Base-by-base conservation (phyloP, 2,888 invertebrate genomes). In the Incurvaria masculella region DNA sequence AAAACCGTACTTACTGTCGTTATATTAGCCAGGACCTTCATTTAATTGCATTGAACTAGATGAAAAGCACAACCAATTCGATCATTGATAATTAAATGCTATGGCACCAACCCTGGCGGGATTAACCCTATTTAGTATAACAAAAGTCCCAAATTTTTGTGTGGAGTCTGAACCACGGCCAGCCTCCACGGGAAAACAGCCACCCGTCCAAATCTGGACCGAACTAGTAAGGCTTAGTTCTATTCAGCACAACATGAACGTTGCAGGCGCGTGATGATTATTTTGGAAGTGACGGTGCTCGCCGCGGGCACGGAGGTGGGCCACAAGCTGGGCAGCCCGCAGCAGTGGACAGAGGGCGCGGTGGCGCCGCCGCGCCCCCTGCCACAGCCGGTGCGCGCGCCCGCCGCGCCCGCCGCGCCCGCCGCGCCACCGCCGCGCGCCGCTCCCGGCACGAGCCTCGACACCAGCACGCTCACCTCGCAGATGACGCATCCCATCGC, bases 251-350 rank as follows among this genome's bases (percentile, higher is more conserved):
- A 39, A 39, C 18, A 17, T 41, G 11, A 17, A 17, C n/a, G n/a
- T 68, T 69, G 50, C 64, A 94, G 94, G 60, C 83, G 89, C 48
- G 91, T 97, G 0, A 82, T 97, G 69, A 88, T 97, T 4, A 85
- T 97, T 46, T 66, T 94, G 51, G 92, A 89, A 49, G 59, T 95
- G 42, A 86, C 87, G 20, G 83, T 95, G 10, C 54, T 94, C 20
- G 81, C 82, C 40, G 74, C 84, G 20, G 96, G 95, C 0, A 65
- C 71, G 19, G 81, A 87, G 61, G 87, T 95, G 2, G 85, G 86
- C 1, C 70, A 71, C 49, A 90, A 86, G 68, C 81, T 97, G 50
- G 96, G 96, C 1, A 85, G 87, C 60, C 95, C 96, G 0, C 83
- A 86, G 56, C 90, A 92, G 0, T 82, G 81, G 58, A 75, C 80